Evolutionary conservation across 2,113 vertebrate species (phyloP).

Genomic region (Otolemur garnettii): DNA sequence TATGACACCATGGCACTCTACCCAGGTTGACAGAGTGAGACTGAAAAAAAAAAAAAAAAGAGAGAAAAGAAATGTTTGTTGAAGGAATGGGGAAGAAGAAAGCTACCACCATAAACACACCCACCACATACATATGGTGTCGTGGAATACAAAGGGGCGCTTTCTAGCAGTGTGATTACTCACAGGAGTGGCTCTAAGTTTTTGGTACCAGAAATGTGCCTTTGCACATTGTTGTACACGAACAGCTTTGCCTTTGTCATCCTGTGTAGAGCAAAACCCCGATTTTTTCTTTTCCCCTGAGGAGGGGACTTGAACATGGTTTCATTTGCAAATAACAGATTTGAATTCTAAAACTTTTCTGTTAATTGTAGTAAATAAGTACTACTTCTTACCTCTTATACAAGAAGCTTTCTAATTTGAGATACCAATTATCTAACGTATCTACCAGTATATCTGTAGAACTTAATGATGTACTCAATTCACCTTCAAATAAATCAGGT

Average conservation of each 20-base stretch:
- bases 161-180: background rate
- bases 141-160: background rate
- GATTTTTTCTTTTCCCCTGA: background rate
- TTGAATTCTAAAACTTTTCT: background rate
- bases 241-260: background rate
- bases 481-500: constrained; percentile 19
- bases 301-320: background rate
- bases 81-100: background rate
- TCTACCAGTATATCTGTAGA: background rate
- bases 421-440: too few species aligned
- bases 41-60: too few species aligned
- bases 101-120: background rate
- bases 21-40: too few species aligned
- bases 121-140: fast-evolving
- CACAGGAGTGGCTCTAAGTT: background rate
- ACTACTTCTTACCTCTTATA: background rate
- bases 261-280: background rate
- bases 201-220: background rate
- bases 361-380: background rate
- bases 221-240: too few species aligned
- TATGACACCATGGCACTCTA: too few species aligned
- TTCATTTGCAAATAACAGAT: background rate
- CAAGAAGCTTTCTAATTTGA: background rate
- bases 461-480: constrained; percentile 15
- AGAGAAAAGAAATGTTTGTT: background rate